Conservation (phyloP, 2,113 vertebrate species). For the Lophochroa leadbeateri region DNA sequence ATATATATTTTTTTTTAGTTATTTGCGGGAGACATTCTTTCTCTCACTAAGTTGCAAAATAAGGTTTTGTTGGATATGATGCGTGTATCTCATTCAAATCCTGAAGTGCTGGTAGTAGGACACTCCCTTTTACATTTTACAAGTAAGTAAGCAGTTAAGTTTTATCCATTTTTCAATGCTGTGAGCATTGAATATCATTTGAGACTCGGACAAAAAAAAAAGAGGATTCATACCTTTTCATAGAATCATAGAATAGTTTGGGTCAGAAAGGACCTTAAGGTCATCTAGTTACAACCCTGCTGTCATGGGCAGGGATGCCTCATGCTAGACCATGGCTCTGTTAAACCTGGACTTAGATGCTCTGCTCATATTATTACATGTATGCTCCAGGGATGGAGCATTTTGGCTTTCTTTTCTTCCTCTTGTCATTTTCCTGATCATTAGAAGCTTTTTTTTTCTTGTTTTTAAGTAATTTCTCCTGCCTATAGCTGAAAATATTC, state of each 20-base stretch:
- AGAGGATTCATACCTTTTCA: not conserved
- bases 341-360: not conserved
- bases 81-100: not conserved
- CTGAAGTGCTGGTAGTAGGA: not conserved
- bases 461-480: not conserved
- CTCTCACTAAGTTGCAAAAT: not conserved
- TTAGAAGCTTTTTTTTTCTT: not conserved
- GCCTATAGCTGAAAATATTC: not conserved
- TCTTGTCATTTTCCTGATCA: not conserved
- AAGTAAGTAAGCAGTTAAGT: not conserved
- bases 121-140: not conserved
- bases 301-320: not conserved
- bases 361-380: not conserved
- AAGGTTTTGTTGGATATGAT: not conserved
- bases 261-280: not conserved
- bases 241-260: not conserved
- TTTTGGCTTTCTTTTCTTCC: not conserved
- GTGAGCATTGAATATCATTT: not conserved
- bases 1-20: not conserved
- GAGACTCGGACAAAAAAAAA: not conserved
- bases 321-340: not conserved
- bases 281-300: fast-evolving
- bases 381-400: not conserved
- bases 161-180: not conserved
- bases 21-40: not conserved